Base-by-base conservation (phyloP, 2,113 vertebrate genomes). In the Daubentonia madagascariensis region DNA sequence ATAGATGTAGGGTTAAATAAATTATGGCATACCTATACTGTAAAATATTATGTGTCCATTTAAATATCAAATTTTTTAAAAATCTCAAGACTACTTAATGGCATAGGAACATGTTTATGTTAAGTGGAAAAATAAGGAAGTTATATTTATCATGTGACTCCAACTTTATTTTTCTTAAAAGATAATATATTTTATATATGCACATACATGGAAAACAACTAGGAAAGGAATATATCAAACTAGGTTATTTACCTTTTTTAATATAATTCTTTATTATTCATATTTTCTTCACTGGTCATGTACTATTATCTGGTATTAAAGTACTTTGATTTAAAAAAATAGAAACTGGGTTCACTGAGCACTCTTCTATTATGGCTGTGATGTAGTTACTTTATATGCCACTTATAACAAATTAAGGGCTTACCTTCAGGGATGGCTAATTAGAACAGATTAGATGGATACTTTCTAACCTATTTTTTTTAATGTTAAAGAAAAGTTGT, bases 161-260 rank as follows among this genome's bases (percentile, higher is more conserved):
- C 28, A 85, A 9, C 75, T 87, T 85, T 67, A 93, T 96, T 91
- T 89, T 85, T 92, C 40, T 81, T 80, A 78, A 37, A 90, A 90
- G 32, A 67, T 91, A 91, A 59, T 85, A 1, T 78, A 32, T 83
- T 65, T 92, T 94, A 14, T 45, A 52, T 85, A 43, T 65, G 16
- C 35, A 89, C 17, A 85, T 73, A 78, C 25, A 43, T 28, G 14
- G 45, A 37, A 94, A 94, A 85, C 40, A 80, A 57, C 54, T 57
- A 57, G 54, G 18, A 57, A 57, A 57, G 54, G 54, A 57, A 57
- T 57, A 57, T 57, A 57, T 57, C 18, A 57, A 57, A 57, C 54
- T 57, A 57, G 54, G 25, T 57, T n/a, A 22, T 45, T 61, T 59
- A 80, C n/a, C 32, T 25, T 79, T 52, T 63, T 80, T 72, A 45